Conservation (phyloP, 1,140 invertebrate genomes). For the Scylla paramamosain region DNA sequence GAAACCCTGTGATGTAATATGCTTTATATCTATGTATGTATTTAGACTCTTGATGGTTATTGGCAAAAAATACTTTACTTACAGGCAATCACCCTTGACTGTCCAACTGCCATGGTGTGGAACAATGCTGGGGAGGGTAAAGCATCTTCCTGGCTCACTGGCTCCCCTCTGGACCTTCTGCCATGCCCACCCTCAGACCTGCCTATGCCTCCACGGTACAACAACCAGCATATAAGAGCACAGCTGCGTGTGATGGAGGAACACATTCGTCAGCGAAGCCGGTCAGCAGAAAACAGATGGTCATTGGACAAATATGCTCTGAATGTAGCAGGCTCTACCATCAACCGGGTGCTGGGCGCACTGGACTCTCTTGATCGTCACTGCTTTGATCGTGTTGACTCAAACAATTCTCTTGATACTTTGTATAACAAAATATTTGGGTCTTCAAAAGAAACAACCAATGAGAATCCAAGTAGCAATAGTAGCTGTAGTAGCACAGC, state of each 20-base stretch:
- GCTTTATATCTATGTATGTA: too few relatives aligned
- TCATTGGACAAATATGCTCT: constrained; percentile 97
- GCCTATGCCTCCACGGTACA: constrained; percentile 88
- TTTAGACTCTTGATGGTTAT: too few relatives aligned
- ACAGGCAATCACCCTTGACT: constrained; percentile 85
- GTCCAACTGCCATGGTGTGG: constrained; percentile 96
- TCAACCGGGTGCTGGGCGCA: constrained; percentile 90
- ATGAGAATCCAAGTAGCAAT: constrained; percentile 75
- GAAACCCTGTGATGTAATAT: too few relatives aligned
- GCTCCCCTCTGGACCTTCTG: constrained; percentile 94
- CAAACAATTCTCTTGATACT: constrained; percentile 91
- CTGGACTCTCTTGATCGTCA: constrained; percentile 95
- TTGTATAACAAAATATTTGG: constrained; percentile 94
- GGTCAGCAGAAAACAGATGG: constrained; percentile 95
- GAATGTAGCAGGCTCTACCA: constrained; percentile 89
- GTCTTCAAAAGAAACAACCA: constrained; percentile 77
- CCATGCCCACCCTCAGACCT: constrained; percentile 93
- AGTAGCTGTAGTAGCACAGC: constrained; percentile 54
- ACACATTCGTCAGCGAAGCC: constrained; percentile 91
- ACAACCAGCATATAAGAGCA: constrained; percentile 82
- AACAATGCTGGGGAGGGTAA: constrained; percentile 90
- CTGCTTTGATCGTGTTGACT: constrained; percentile 95
- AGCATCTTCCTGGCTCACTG: constrained; percentile 88
- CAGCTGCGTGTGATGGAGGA: constrained; percentile 88
- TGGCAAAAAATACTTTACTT: too few relatives aligned